Evolutionary conservation across 2,113 vertebrate species (phyloP).

Genomic region (Lethenteron reissneri): DNA sequence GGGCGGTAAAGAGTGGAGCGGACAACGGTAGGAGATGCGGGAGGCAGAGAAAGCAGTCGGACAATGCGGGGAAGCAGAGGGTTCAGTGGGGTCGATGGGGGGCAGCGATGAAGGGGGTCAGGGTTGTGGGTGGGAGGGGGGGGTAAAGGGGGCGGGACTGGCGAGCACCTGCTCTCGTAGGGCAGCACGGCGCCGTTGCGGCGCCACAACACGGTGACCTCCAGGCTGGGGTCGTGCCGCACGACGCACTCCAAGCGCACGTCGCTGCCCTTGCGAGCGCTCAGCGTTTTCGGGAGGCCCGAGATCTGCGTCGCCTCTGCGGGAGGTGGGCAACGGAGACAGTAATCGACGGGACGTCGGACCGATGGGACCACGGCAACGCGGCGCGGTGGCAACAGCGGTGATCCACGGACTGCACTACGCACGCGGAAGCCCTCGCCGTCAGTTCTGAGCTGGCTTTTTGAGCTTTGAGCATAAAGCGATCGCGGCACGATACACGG

Average conservation of each 20-base stretch:
- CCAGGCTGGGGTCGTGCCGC: constrained; percentile 43
- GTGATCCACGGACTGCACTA: background rate
- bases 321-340: constrained; percentile 6
- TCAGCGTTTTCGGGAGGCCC: constrained; percentile 39
- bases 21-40: too few relatives aligned
- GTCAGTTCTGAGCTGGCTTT: background rate
- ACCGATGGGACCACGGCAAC: background rate
- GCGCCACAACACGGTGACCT: constrained; percentile 41
- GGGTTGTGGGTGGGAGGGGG: too few relatives aligned
- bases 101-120: too few relatives aligned
- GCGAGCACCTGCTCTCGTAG: constrained; percentile 32
- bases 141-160: too few relatives aligned
- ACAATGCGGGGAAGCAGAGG: too few relatives aligned
- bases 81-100: too few relatives aligned
- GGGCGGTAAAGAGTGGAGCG: too few relatives aligned
- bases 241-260: constrained; percentile 49
- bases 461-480: background rate
- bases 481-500: background rate
- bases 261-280: constrained; percentile 29
- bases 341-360: background rate
- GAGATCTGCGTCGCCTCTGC: constrained; percentile 69
- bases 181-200: constrained; percentile 48
- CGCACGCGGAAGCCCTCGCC: background rate
- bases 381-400: background rate
- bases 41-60: too few relatives aligned